Percentiles rank a stretch among this genome's conserved stretches.
phyloP scores from a whole-genome alignment of 2,888 invertebrate genomes.

The Penaeus monodon region DNA sequence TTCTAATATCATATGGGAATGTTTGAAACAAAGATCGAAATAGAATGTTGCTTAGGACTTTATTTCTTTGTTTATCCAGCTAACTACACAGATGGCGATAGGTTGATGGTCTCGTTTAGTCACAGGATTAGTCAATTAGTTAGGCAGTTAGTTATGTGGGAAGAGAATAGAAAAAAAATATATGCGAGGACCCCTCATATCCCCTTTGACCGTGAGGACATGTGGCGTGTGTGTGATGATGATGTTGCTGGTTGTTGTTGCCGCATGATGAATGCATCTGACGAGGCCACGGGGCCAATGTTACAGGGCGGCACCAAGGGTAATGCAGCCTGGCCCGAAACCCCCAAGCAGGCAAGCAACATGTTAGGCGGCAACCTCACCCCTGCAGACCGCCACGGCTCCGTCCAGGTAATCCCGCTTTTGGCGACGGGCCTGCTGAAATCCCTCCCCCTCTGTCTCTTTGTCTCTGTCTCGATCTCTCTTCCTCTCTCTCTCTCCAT shows the following conservation, averaged over 20 bases:
- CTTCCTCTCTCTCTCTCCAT: background rate
- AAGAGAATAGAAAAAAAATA: background rate
- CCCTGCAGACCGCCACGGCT: constrained; percentile 92
- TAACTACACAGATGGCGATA: too few relatives aligned
- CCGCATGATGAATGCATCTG: constrained; percentile 37
- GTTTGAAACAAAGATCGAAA: too few relatives aligned
- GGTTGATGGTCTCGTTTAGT: too few relatives aligned
- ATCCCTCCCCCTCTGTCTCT: background rate
- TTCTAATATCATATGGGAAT: too few relatives aligned
- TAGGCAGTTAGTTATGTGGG: background rate
- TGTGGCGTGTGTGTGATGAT: constrained; percentile 4
- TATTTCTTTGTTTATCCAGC: too few relatives aligned
- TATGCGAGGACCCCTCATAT: background rate
- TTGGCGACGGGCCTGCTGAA: constrained; percentile 33
- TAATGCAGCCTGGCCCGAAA: constrained; percentile 86
- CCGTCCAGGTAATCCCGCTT: constrained; percentile 84
- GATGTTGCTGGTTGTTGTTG: constrained; percentile 10
- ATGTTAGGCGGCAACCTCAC: constrained; percentile 70
- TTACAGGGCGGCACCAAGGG: constrained; percentile 66
- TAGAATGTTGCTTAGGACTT: too few relatives aligned
- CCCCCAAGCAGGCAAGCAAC: constrained; percentile 68
- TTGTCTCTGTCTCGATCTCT: too few relatives aligned
- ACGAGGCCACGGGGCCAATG: constrained; percentile 44
- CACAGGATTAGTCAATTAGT: background rate
- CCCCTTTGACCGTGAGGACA: background rate